Base-by-base conservation (phyloP, 2,888 invertebrate genomes). In the Hipparchia semele region DNA sequence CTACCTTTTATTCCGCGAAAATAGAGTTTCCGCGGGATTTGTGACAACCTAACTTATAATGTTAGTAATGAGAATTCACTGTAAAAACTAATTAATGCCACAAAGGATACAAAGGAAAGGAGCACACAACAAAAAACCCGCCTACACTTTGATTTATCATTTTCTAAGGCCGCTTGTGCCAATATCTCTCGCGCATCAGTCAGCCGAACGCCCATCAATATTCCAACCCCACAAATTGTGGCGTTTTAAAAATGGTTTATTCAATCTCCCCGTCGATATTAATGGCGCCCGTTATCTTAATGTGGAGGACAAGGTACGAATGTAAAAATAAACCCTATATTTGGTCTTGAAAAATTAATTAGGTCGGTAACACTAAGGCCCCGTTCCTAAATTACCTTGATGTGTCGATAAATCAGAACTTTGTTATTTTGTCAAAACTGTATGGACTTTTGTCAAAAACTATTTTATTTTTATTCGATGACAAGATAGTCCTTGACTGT, bases 271-370 rank as follows among this genome's bases (percentile, higher is more conserved):
- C 81, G 75, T 76, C 77, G 79, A 78, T 86, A 88, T 87, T 85
- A 87, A 89, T 87, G 84, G 81, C 79, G 75, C 76, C 77, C 78
- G 83, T 84, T 88, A 88, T 88, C 87, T 83, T 77, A 76, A 77
- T 78, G 74, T 74, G 73, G 74, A 71, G 75, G 74, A 79, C 81
- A 77, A 70, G 71, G 75, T 73, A 68, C 81, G 85, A 87, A 87
- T 87, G 77, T 78, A 79, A 84, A 85, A 82, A 70, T 23, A 79
- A 39, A 78, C 78, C 74, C 75, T 69, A 75, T 73, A 72, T 75
- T 78, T 78, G 77, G 74, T 75, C 70, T 71, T 76, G 66, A 51
- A 75, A 54, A 23, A 23, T 23, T 69, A 56, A 60, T 71, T 59
- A 65, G 12, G 64, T 72, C 62, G 13, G 56, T 54, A 10, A 66